Base-by-base conservation (phyloP, 2,797 vertebrate genomes). In the Megaceryle alcyon region DNA sequence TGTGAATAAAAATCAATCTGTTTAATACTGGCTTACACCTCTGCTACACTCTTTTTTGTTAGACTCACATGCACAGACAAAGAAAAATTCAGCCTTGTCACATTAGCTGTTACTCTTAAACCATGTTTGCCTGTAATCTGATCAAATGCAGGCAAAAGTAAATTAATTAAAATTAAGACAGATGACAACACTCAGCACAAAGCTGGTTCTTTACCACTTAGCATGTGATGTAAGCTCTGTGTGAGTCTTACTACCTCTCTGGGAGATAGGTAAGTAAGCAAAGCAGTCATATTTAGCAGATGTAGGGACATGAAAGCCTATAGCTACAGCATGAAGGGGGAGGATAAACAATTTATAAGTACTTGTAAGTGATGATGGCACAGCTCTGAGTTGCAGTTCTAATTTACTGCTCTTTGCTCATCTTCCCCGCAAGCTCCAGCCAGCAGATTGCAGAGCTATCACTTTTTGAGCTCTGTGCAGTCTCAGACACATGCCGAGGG, bases 301-400 rank as follows among this genome's bases (percentile, higher is more conserved):
- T 95, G 88, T 95, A 96, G 86, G 91, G 92, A 95, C 96, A 97
- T 68, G 96, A 94, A 96, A 97, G 78, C 88, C 81, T 95, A 94
- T 97, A 96, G 93, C 90, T 96, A 87, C 80, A 96, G 95, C 90
- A 92, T 65, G 90, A 90, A 88, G 91, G 90, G 80, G 83, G 53
- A 94, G 90, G 88, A 95, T 96, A 95, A 96, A 97, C 94, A 96
- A 95, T 96, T 97, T 96, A 96, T 96, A 95, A 96, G 95, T 71
- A 64, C 91, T 96, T 96, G 91, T 93, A 94, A 88, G 95, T 85
- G 96, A 96, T 92, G 94, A 96, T 90, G 91, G 94, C 82, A 84
- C 85, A 88, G 91, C 63, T 92, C 96, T 76, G 83, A 82, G 64
- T 84, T 2, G 43, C 80, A 80, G 90, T 51, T 89, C 93, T 86